These are phyloP conservation scores for Neodiprion pinetum DNA, from an alignment of 1,140 invertebrate species.

Conservation along the genomic window DNA sequence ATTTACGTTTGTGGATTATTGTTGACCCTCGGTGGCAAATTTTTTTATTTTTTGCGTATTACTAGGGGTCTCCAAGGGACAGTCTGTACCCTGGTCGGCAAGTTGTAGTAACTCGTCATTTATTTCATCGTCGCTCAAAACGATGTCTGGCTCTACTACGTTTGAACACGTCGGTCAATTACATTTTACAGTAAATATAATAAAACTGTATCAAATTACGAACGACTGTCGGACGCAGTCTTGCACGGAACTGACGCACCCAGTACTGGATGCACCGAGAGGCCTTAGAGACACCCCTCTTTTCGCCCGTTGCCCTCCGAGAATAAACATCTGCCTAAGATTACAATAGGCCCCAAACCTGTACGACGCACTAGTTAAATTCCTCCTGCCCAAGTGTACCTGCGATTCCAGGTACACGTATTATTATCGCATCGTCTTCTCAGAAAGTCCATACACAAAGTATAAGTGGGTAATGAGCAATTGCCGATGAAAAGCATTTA, in stretches of 20 bases:
- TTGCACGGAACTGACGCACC: background rate
- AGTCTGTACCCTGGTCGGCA: too few relatives aligned
- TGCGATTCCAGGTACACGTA: background rate
- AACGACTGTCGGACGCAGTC: background rate
- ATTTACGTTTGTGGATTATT: too few relatives aligned
- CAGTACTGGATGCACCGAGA: background rate
- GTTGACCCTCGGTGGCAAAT: too few relatives aligned
- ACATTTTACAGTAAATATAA: too few relatives aligned
- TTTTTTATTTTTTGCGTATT: too few relatives aligned
- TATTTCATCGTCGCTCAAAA: too few relatives aligned
- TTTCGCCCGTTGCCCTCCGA: background rate
- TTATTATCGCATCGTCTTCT: background rate
- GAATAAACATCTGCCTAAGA: background rate
- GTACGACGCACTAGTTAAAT: background rate
- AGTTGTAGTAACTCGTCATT: too few relatives aligned
- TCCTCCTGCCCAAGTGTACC: background rate
- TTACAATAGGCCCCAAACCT: background rate
- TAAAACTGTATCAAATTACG: background rate
- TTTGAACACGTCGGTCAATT: too few relatives aligned
- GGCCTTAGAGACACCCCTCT: background rate
- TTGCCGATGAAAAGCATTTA: background rate
- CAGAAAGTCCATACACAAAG: background rate
- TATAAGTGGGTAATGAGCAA: background rate
- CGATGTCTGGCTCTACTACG: too few relatives aligned
- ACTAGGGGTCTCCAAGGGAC: too few relatives aligned